Evolutionary conservation across 2,797 vertebrate genomes (phyloP).

Genomic region (Phyllotis vaccarum): DNA sequence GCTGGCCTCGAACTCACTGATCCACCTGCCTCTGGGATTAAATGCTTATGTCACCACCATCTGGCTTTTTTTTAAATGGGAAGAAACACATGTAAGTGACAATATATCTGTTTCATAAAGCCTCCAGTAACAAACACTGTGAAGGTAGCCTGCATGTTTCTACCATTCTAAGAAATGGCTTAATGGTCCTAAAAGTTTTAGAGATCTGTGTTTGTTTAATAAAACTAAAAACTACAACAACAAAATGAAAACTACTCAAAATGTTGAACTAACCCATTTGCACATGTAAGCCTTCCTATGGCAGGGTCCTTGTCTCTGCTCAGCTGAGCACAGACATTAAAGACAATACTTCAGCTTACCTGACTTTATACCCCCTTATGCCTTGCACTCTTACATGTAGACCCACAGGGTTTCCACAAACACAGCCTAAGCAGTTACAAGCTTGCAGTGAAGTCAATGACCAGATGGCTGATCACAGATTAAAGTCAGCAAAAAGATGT

Average conservation of each 20-base stretch:
- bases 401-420: not conserved
- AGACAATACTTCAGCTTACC: constrained; percentile 12
- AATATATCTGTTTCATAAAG: constrained; percentile 5
- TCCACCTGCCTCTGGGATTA: not conserved
- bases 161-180: not conserved
- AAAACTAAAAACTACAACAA: constrained; percentile 14
- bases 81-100: constrained; percentile 14
- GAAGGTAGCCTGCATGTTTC: constrained; percentile 11
- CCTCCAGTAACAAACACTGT: not conserved
- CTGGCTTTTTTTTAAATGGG: not conserved
- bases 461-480: constrained; percentile 6
- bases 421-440: not conserved
- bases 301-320: not conserved
- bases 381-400: not conserved
- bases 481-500: constrained; percentile 56
- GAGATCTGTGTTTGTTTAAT: not conserved
- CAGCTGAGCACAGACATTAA: not conserved
- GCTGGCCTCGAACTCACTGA: not conserved
- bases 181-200: constrained; percentile 20
- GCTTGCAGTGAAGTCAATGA: constrained; percentile 42
- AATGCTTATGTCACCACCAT: not conserved
- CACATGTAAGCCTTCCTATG: not conserved
- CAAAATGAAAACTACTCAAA: constrained; percentile 26
- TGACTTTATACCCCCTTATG: not conserved
- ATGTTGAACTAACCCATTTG: not conserved